Evolutionary conservation across 2,888 invertebrate species (phyloP).

Genomic region (Cataglyphis rosenhaueri): DNA sequence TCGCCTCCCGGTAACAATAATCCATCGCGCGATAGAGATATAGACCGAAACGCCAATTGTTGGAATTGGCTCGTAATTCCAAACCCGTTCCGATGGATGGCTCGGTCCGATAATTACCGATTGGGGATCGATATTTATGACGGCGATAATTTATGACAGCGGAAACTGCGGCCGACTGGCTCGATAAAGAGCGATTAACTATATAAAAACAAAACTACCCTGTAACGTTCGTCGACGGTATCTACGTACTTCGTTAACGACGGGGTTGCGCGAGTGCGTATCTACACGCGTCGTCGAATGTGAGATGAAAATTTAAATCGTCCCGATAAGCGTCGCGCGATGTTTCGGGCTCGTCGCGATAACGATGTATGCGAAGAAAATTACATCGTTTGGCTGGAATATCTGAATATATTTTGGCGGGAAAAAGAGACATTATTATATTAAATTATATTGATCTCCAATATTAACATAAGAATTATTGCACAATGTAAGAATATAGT

Average conservation of each 20-base stretch:
- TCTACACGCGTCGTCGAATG: slow-evolving; percentile 44
- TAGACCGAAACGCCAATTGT: slow-evolving; percentile 67
- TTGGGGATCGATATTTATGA: slow-evolving; percentile 76
- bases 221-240: slow-evolving; percentile 18
- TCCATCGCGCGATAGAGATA: slow-evolving; percentile 60
- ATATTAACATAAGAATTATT: background rate
- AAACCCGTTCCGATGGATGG: slow-evolving; percentile 74
- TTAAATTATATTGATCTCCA: background rate
- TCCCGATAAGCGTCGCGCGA: slow-evolving; percentile 44
- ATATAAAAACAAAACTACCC: slow-evolving; percentile 73
- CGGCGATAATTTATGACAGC: slow-evolving; percentile 74
- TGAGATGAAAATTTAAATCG: slow-evolving; percentile 60
- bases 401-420: slow-evolving; percentile 1
- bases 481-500: background rate
- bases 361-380: slow-evolving; percentile 12
- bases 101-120: slow-evolving; percentile 76
- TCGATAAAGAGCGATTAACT: slow-evolving; percentile 77
- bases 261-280: slow-evolving; percentile 5
- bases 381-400: background rate
- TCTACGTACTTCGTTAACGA: background rate
- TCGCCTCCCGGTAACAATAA: slow-evolving; percentile 57
- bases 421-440: background rate
- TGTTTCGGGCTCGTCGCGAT: background rate
- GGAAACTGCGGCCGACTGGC: slow-evolving; percentile 73
- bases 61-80: slow-evolving; percentile 76